These are phyloP conservation scores for Drosophila trichaetosa DNA, from an alignment of 2,888 invertebrate species.

Conservation along the genomic window DNA sequence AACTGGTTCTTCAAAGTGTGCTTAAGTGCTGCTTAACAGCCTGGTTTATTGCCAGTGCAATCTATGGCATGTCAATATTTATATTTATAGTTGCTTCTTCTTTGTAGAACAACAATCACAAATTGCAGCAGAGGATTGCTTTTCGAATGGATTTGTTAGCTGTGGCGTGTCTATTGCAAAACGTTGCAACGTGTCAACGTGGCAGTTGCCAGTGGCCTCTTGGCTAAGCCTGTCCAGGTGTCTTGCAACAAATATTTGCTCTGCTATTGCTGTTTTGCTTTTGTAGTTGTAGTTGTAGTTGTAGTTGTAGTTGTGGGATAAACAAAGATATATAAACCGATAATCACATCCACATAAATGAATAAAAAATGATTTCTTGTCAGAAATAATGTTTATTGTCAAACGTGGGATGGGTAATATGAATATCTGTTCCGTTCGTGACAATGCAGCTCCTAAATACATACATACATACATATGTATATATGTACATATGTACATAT, in stretches of 20 bases:
- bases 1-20: background rate
- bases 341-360: background rate
- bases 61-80: background rate
- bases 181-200: constrained; percentile 26
- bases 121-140: constrained; percentile 1
- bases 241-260: constrained; percentile 53
- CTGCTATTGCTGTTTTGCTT: constrained; percentile 9
- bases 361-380: background rate
- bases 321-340: constrained; percentile 62
- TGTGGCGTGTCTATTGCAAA: constrained; percentile 56
- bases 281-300: constrained; percentile 1
- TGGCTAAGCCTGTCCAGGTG: constrained; percentile 37
- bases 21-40: background rate
- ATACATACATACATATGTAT: background rate
- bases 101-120: background rate
- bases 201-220: background rate
- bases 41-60: background rate
- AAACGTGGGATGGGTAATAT: background rate
- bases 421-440: background rate
- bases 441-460: background rate
- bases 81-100: background rate
- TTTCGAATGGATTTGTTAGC: constrained; percentile 62
- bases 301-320: constrained; percentile 26
- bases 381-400: background rate
- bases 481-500: background rate